Percentiles rank a stretch among this genome's conserved stretches.
Evolutionary conservation across 1,140 invertebrate genomes (phyloP).

Genomic region (Drosophila baimaii): DNA sequence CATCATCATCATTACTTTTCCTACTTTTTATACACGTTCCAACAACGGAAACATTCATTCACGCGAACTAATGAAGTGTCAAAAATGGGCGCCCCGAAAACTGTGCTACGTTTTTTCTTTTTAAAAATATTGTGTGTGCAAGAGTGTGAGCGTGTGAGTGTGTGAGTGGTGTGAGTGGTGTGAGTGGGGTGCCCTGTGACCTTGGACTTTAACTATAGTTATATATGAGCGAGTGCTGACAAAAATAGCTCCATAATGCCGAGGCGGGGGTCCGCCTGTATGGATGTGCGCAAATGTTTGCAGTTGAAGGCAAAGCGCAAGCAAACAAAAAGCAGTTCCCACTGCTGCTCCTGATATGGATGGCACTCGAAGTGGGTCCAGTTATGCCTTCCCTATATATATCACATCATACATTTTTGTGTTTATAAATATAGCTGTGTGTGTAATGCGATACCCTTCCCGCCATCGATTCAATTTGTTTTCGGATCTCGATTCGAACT

Average conservation of each 20-base stretch:
- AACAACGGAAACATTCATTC: slow-evolving; percentile 73
- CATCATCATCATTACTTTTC: slow-evolving; percentile 19
- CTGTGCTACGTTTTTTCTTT: slow-evolving; percentile 59
- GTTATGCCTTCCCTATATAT: slow-evolving; percentile 27
- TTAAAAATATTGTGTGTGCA: slow-evolving; percentile 27
- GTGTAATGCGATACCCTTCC: slow-evolving; percentile 56
- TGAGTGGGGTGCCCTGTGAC: slow-evolving; percentile 25
- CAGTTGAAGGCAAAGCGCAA: slow-evolving; percentile 68
- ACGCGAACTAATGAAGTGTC: slow-evolving; percentile 77
- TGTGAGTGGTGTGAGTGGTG: not conserved
- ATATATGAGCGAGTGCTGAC: slow-evolving; percentile 43
- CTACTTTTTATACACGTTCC: slow-evolving; percentile 61
- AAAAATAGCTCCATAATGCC: slow-evolving; percentile 75
- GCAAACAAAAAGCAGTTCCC: slow-evolving; percentile 51
- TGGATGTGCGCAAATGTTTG: slow-evolving; percentile 49
- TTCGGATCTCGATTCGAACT: slow-evolving; percentile 30
- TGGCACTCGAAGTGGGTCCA: slow-evolving; percentile 58
- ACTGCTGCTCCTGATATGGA: slow-evolving; percentile 63
- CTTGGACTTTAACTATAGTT: slow-evolving; percentile 55
- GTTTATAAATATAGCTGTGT: not conserved
- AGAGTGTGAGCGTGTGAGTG: not conserved
- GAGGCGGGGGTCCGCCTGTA: slow-evolving; percentile 6
- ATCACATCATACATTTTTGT: not conserved
- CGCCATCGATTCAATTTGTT: slow-evolving; percentile 58
- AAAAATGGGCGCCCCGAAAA: slow-evolving; percentile 73